Evolutionary conservation across 1,140 invertebrate genomes (phyloP).

Genomic region (Maniola jurtina): DNA sequence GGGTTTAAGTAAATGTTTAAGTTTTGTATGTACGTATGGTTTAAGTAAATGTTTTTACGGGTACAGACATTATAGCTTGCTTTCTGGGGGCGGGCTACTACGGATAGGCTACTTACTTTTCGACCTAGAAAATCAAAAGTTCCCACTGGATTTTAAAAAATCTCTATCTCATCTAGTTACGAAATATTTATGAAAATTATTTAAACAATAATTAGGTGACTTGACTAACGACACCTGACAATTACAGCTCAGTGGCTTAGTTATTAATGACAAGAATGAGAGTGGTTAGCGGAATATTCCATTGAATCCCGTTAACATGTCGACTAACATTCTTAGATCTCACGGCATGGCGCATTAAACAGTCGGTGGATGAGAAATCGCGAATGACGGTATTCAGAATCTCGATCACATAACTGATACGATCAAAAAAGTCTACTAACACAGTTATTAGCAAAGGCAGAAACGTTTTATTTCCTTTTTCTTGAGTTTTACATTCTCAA

Average conservation of each 20-base stretch:
- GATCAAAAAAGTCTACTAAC: background rate
- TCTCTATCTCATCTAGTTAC: too few relatives aligned
- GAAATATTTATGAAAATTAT: too few relatives aligned
- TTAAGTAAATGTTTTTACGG: too few relatives aligned
- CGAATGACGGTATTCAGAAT: slow-evolving; percentile 1
- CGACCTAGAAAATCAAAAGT: too few relatives aligned
- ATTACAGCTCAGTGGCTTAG: background rate
- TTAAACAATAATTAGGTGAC: background rate
- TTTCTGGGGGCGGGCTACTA: too few relatives aligned
- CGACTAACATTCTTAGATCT: slow-evolving; percentile 2
- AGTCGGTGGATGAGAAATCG: background rate
- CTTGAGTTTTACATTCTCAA: too few relatives aligned
- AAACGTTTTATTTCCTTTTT: background rate
- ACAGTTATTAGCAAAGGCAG: background rate
- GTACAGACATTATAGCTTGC: too few relatives aligned
- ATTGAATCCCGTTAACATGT: slow-evolving; percentile 22
- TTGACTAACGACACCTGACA: slow-evolving; percentile 3
- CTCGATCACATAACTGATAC: background rate
- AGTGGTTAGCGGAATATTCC: slow-evolving; percentile 4
- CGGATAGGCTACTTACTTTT: too few relatives aligned
- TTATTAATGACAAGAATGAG: slow-evolving; percentile 11
- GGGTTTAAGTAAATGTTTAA: too few relatives aligned
- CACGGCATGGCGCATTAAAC: slow-evolving; percentile 14
- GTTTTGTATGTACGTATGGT: too few relatives aligned
- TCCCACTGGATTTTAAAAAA: too few relatives aligned